Evolutionary conservation across 2,888 invertebrate species (phyloP), one percentile per base, ranked within the genome.

Genomic region (Amphipyra tragopoginis): DNA sequence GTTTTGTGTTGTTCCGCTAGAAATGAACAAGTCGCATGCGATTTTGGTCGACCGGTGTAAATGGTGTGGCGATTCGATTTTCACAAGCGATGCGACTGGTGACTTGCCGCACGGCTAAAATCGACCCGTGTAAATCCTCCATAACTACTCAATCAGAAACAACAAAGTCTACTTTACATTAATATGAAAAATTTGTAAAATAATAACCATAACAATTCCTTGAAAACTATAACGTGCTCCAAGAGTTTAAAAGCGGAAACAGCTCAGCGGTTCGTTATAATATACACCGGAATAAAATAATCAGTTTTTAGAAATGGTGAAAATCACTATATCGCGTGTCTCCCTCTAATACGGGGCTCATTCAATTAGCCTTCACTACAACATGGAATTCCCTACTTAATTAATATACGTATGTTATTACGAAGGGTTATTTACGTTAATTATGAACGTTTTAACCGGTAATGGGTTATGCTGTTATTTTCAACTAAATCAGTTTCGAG

Each of bases 261-360:
- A 29, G n/a, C 11, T 39, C 47, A 53, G 55, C 55, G 50, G 45
- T 38, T 8, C 38, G 72, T 64, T 39, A 10, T 54, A 70, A 78
- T 61, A 72, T 60, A 65, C 54, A 42, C 45, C 49, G 66, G 50
- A 77, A 82, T 83, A 70, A 79, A 84, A 76, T 80, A 83, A 85
- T 84, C 81, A 84, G 66, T 77, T 73, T 74, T 77, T 72, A 74
- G 64, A 77, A 84, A 77, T 69, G 52, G 61, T 63, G 79, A 76
- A 85, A 90, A 90, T 89, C 82, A 78, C 75, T 59, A 65, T 75
- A 85, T 90, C 77, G 90, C 90, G 87, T 90, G 90, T 75, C 72
- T 58, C 62, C 62, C 71, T 65, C 65, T 72, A 80, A 75, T 76
- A 63, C 39, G 61, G 50, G 59, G 55, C 56, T 70, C 60, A 74